Conservation (phyloP, 2,888 invertebrate genomes). For the Uropetala carovei region DNA sequence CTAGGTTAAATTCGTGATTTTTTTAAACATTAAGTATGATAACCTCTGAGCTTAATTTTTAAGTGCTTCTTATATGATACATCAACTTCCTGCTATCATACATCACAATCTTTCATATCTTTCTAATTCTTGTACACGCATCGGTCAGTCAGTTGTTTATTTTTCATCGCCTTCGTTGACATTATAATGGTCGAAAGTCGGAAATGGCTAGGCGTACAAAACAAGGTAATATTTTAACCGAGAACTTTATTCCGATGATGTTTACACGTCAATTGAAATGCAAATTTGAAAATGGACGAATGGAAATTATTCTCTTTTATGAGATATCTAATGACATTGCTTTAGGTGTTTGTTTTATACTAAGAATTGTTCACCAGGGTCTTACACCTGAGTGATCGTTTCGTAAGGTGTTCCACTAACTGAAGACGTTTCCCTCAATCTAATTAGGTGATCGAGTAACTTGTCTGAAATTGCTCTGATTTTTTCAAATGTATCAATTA, state of each 20-base stretch:
- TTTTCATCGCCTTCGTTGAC: constrained; percentile 1
- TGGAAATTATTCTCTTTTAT: not conserved
- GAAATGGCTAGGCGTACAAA: constrained; percentile 54
- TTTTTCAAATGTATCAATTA: no score
- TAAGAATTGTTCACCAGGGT: not conserved
- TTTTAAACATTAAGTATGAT: not conserved
- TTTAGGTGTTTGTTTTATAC: not conserved
- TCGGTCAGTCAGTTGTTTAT: constrained; percentile 17
- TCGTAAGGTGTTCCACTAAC: constrained; percentile 16
- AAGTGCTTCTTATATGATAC: not conserved
- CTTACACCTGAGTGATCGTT: constrained; percentile 1
- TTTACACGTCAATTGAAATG: not conserved
- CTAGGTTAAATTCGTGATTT: not conserved
- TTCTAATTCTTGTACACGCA: not conserved
- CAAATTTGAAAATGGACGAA: not conserved
- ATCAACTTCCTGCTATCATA: no score
- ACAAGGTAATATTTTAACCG: constrained; percentile 23
- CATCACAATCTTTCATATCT: not conserved
- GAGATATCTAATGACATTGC: constrained; percentile 43
- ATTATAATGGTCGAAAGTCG: constrained; percentile 47
- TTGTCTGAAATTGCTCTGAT: not conserved
- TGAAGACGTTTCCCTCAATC: not conserved
- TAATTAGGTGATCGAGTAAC: not conserved
- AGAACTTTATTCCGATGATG: constrained; percentile 9
- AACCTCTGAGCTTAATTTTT: no score